Base-by-base conservation (phyloP, 2,113 vertebrate species). In the Neolamprologus caudopunctatus region DNA sequence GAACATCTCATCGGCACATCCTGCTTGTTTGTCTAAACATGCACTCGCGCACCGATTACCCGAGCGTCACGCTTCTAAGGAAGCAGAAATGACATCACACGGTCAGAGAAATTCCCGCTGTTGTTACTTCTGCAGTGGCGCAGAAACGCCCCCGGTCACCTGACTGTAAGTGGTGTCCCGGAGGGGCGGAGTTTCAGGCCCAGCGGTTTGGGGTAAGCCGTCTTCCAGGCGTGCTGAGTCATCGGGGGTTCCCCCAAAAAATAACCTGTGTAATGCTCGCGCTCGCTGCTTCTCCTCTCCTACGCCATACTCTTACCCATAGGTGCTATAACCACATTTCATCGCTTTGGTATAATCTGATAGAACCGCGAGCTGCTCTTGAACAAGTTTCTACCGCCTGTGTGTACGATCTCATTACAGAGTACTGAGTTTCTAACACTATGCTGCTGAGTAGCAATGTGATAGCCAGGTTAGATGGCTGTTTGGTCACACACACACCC, bases 101-200 rank as follows among this genome's bases (percentile, higher is more conserved):
- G 53, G 51, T 87, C 84, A 45, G 81, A 89, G 91, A 93, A 94
- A 89, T 94, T 91, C 95, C 92, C 37, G 1, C 42, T 17, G 57
- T 14, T 13, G 57, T 91, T 79, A 83, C 81, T 19, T 90, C 71
- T n/a, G 81, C 26, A 17, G 14, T 24, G 63, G 78, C 4, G 33
- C 55, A 80, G 66, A 40, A 90, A 84, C 92, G 66, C 91, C 95
- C 81, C 85, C 90, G 26, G 89, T 95, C 95, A 96, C 93, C 94
- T 95, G 95, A 95, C 89, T 85, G 86, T 91, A 90, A 94, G 88
- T 47, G 85, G 86, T 82, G 83, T 90, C 91, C 88, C 83, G 5
- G 57, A 81, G 5, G 82, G 90, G 85, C 16, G 91, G 92, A 6
- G 88, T 83, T 86, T 68, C 37, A 12, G 40, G 81, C 28, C 31